Base-by-base conservation (phyloP, 2,797 vertebrate species). In the Hydrophis major region DNA sequence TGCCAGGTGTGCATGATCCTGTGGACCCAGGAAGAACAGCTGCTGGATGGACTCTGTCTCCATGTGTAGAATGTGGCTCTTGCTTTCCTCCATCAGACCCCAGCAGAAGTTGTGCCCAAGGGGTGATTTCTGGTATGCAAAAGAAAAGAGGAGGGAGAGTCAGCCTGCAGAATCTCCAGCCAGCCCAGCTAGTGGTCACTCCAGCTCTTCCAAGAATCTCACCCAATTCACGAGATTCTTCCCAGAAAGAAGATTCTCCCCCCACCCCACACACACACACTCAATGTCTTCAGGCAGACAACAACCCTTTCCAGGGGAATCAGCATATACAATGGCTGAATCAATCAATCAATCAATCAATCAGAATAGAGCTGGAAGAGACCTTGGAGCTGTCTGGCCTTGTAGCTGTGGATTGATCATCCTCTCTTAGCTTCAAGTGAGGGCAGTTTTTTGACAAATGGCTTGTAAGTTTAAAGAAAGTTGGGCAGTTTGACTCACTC, bases 91-190 rank as follows among this genome's bases (percentile, higher is more conserved):
- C 0, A 89, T 92, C 25, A 95, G 88, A 0, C 60, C 18, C 95
- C 95, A 91, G 32, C 96, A 93, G 0, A 96, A 93, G 92, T 91
- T 94, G 93, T 96, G 95, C 93, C 96, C 96, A 61, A 95, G 69
- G 47, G 98, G 93, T 25, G 96, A 97, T 61, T 97, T 97, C 98
- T 98, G 93, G 16, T 27, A 28, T 25, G 5, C 69, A 63, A 28
- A 59, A 89, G 57, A 87, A 14, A 42, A 37, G 50, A 47, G 6
- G 7, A 74, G 22, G n/a, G 56, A 63, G 61, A 66, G 28, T 53
- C 47, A 32, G 4, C 53, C 56, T 13, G 61, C 2, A 20, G 61
- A 57, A 55, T 5, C 16, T 47, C 12, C 7, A 28, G 60, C 16
- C 25, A 28, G 6, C 59, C 27, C n/a, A 88, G 16, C n/a, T 56